phyloP scores from a whole-genome alignment of 2,113 vertebrate species.

The Rallus limicola region DNA sequence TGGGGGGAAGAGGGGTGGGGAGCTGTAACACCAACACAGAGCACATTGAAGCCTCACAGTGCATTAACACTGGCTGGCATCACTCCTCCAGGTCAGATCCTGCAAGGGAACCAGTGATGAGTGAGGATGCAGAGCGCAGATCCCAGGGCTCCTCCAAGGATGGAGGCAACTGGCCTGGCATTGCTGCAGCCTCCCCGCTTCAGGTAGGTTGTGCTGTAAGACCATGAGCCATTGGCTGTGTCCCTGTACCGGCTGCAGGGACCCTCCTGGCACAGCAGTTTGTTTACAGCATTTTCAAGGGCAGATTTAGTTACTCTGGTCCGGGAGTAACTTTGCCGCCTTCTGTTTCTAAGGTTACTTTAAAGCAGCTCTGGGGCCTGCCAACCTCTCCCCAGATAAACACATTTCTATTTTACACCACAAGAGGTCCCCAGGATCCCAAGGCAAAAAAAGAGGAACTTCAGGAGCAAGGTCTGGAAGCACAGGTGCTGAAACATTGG shows the following conservation, averaged over 20 bases:
- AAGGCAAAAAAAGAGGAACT: neutral
- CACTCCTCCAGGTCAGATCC: neutral
- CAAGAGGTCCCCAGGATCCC: slow-evolving; percentile 36
- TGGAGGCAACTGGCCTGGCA: neutral
- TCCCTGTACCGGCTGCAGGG: neutral
- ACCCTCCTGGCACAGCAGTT: neutral
- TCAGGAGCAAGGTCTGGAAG: neutral
- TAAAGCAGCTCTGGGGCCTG: accelerated
- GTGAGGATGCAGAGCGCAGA: neutral
- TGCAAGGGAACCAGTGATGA: accelerated
- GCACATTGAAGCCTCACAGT: neutral
- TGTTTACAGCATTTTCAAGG: neutral
- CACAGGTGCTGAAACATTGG: accelerated
- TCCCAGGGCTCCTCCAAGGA: neutral
- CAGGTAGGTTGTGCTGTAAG: neutral
- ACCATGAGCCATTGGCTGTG: neutral
- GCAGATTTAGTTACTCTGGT: neutral
- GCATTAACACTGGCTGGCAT: neutral
- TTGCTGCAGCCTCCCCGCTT: neutral
- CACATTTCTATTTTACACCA: neutral
- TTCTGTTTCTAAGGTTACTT: no score
- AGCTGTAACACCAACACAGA: neutral
- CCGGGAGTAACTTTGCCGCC: neutral
- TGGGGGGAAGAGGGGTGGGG: no score
- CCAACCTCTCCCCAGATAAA: neutral